These are phyloP conservation scores for Corythornis madagascariensis DNA, from an alignment of 2,113 vertebrate species.

Conservation along the genomic window DNA sequence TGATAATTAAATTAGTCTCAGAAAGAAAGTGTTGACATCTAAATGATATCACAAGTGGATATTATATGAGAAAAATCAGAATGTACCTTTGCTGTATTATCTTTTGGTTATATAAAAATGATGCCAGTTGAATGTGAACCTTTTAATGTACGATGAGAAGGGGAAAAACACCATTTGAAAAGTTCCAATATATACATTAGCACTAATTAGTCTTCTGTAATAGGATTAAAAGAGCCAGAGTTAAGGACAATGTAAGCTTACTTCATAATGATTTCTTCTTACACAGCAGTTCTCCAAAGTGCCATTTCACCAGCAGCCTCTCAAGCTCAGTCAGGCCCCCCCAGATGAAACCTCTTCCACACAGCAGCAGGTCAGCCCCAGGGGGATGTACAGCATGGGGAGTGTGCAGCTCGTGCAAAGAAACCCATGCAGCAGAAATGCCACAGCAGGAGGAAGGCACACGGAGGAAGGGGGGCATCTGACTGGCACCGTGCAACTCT, in stretches of 20 bases:
- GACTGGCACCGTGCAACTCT: not conserved
- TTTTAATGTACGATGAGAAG: not conserved
- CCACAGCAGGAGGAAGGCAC: not conserved
- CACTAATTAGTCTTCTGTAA: slow-evolving; percentile 27
- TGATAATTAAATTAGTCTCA: not conserved
- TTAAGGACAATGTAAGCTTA: slow-evolving; percentile 5
- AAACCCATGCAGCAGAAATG: not conserved
- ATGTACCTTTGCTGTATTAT: not conserved
- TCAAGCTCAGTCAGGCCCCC: not conserved
- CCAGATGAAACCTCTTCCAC: not conserved
- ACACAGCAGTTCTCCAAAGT: not conserved
- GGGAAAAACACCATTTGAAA: not conserved
- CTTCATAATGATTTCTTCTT: slow-evolving; percentile 30
- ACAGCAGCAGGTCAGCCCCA: not conserved
- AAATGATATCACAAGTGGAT: not conserved
- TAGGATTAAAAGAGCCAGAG: not conserved
- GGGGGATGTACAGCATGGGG: not conserved
- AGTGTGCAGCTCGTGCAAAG: not conserved
- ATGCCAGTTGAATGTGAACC: not conserved
- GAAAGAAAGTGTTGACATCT: not conserved
- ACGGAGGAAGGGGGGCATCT: not conserved
- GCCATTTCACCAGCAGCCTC: not conserved
- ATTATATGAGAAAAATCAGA: not conserved
- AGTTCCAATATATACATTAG: slow-evolving; percentile 3
- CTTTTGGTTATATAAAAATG: not conserved